Percentiles rank a stretch among this genome's conserved stretches.
Conservation (phyloP, 1,140 invertebrate genomes). For the Apolygus lucorum region DNA sequence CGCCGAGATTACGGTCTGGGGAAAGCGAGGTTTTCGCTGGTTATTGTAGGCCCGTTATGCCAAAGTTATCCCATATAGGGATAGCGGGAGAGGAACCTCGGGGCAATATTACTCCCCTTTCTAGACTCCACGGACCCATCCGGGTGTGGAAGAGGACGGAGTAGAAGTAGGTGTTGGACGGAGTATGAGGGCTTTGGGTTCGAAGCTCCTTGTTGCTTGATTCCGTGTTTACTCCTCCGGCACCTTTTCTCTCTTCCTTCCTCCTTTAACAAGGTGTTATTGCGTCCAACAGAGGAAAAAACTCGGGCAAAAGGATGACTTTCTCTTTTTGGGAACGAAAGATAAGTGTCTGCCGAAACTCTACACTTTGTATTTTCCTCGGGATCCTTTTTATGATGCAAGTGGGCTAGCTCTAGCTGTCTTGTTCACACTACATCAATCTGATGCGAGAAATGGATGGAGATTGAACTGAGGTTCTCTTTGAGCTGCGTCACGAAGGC, state of each 20-base stretch:
- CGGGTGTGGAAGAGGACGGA: neutral
- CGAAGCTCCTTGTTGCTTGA: neutral
- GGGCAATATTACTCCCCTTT: neutral
- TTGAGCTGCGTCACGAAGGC: too few species aligned
- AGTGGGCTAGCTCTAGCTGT: too few species aligned
- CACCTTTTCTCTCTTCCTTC: constrained; percentile 7
- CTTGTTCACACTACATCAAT: too few species aligned
- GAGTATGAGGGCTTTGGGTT: neutral
- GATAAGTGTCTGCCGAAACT: too few species aligned
- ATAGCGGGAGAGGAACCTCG: neutral
- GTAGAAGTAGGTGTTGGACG: neutral
- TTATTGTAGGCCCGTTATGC: constrained; percentile 16
- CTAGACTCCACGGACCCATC: neutral
- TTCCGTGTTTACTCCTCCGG: constrained; percentile 1
- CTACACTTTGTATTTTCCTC: too few species aligned
- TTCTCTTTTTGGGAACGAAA: too few species aligned
- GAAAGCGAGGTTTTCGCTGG: too few species aligned
- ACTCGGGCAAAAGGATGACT: too few species aligned
- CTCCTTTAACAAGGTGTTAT: neutral
- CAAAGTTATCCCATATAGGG: constrained; percentile 16
- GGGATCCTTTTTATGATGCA: too few species aligned
- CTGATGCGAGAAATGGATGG: too few species aligned
- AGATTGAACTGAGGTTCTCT: too few species aligned
- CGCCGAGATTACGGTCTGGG: neutral
- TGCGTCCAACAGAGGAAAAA: neutral